Evolutionary conservation across 2,888 invertebrate genomes (phyloP).

Genomic region (Neoscelio sp.): DNA sequence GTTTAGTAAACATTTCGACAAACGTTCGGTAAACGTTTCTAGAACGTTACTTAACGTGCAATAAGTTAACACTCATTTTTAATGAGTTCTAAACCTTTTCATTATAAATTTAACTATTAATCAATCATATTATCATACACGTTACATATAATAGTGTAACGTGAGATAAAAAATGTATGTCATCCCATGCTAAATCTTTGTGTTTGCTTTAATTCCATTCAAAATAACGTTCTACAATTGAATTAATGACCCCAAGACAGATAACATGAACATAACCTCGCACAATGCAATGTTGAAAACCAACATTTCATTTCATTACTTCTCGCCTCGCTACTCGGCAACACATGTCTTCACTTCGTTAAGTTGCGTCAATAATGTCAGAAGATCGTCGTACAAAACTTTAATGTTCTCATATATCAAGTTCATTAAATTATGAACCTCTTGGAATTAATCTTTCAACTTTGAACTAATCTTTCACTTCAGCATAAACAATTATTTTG

Average conservation of each 20-base stretch:
- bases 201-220: slow-evolving; percentile 33
- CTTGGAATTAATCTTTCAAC: too few species aligned
- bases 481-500: too few species aligned
- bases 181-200: slow-evolving; percentile 22
- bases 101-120: too few species aligned
- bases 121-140: too few species aligned
- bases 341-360: slow-evolving; percentile 44
- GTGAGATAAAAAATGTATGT: slow-evolving; percentile 9
- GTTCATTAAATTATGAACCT: slow-evolving; percentile 29
- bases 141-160: not conserved
- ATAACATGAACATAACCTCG: slow-evolving; percentile 46
- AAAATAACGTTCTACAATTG: slow-evolving; percentile 27
- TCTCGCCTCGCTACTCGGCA: slow-evolving; percentile 28
- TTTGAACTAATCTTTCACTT: too few species aligned
- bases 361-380: slow-evolving; percentile 47
- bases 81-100: too few species aligned
- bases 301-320: slow-evolving; percentile 45
- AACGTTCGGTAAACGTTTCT: too few species aligned
- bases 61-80: too few species aligned
- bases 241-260: slow-evolving; percentile 30
- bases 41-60: too few species aligned
- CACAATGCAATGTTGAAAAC: slow-evolving; percentile 44
- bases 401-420: slow-evolving; percentile 25
- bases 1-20: too few species aligned
- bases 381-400: slow-evolving; percentile 38